Evolutionary conservation across 2,113 vertebrate genomes (phyloP), one percentile per base, ranked within the genome.

Genomic region (Dinomys branickii): DNA sequence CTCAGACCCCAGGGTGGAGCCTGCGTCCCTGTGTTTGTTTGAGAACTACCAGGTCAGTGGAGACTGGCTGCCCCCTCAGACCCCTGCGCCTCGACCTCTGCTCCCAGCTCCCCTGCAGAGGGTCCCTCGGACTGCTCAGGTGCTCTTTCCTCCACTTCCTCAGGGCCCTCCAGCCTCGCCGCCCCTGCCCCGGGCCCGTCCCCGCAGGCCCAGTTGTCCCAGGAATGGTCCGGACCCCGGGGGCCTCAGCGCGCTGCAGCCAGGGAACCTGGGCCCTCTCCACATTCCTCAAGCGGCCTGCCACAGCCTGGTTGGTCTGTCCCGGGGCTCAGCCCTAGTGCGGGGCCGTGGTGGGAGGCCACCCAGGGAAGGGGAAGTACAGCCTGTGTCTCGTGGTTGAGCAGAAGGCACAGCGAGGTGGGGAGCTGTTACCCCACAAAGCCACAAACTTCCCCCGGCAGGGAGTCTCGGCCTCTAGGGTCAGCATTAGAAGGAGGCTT

Each of bases 181-280:
- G 14, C 9, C 10, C 22, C 81, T 56, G 10, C 2, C 54, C 54
- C 22, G 7, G 5, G n/a, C n/a, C 75, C 50, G 41, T 22, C 44
- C 22, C 77, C 10, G 3, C 33, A 54, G 38, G 41, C 22, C 77
- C 52, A 13, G 2, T 19, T 41, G 54, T 35, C 10, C 88, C 50
- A 13, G 28, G 73, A 75, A 54, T 3, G 58, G 52, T 14, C 10
- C 22, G 44, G 10, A 38, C 50, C 33, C 8, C 0, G 0, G 83
- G 17, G 0, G 38, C 56, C 63, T 61, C 2, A 67, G 54, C n/a
- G 88, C 52, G 75, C 24, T 3, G 12, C 41, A 20, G 33, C 33
- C 38, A 8, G 71, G 35, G 50, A 30, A 17, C 75, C n/a, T 1
- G 9, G 41, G 1, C 12, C n/a, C 5, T 41, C 30, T 35, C n/a